A percentile compares a stretch with the other conserved stretches of the same genome.
Evolutionary conservation across 2,888 invertebrate species (phyloP).

Genomic region (Drosophila sordidapex): DNA sequence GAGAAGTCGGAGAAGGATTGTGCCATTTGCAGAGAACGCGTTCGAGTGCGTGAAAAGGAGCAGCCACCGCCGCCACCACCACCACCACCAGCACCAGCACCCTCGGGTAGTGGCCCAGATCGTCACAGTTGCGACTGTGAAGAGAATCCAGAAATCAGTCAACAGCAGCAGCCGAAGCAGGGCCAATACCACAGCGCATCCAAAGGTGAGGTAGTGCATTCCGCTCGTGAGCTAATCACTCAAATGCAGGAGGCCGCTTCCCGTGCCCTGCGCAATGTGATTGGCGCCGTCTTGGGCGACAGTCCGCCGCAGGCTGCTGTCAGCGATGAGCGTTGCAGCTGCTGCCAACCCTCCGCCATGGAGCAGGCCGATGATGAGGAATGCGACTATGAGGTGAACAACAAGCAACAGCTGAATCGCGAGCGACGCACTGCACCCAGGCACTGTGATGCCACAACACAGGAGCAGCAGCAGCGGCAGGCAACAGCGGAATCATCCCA

Average conservation of each 20-base stretch:
- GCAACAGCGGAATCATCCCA: neutral
- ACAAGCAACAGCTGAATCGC: slow-evolving; percentile 33
- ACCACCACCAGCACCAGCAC: neutral
- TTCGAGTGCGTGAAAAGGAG: slow-evolving; percentile 4
- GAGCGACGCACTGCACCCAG: slow-evolving; percentile 57
- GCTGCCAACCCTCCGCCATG: neutral
- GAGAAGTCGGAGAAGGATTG: slow-evolving; percentile 47
- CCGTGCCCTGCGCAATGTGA: slow-evolving; percentile 46
- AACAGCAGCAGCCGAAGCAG: neutral
- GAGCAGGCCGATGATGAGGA: slow-evolving; percentile 36
- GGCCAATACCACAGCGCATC: neutral
- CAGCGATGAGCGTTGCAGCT: slow-evolving; percentile 23
- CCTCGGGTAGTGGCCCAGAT: neutral
- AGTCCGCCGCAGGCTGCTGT: neutral
- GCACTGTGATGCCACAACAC: slow-evolving; percentile 29
- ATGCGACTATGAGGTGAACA: slow-evolving; percentile 31
- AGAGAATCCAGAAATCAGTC: slow-evolving; percentile 18
- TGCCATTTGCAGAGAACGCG: slow-evolving; percentile 53
- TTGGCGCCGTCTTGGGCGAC: slow-evolving; percentile 46
- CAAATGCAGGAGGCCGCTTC: slow-evolving; percentile 61
- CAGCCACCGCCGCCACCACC: slow-evolving; percentile 45
- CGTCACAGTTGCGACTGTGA: slow-evolving; percentile 61
- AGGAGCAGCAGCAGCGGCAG: neutral
- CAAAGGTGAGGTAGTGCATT: slow-evolving; percentile 33
- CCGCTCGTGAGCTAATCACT: slow-evolving; percentile 46